Percentiles rank a stretch among this genome's conserved stretches.
phyloP scores from a whole-genome alignment of 1,140 invertebrate genomes.

The Aphis gossypii region DNA sequence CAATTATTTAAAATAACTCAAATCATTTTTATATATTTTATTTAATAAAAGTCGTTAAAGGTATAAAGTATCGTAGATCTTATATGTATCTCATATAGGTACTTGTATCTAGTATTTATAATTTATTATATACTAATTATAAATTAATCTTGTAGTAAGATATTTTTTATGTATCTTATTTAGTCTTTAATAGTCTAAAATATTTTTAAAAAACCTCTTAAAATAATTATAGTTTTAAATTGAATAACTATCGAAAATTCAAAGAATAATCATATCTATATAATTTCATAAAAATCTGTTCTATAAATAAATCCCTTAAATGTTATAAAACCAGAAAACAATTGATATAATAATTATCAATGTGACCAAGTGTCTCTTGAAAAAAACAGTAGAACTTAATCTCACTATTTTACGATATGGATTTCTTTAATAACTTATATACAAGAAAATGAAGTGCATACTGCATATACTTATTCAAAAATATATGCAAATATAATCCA shows the following conservation, averaged over 20 bases:
- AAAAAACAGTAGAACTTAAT: no score
- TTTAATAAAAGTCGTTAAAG: no score
- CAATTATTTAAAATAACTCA: not conserved
- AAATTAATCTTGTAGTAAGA: no score
- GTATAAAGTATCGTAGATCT: no score
- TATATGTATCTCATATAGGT: no score
- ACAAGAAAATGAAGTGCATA: not conserved
- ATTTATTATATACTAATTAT: no score
- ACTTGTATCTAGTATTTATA: no score
- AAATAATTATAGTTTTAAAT: not conserved
- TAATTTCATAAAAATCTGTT: not conserved
- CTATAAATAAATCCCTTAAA: not conserved
- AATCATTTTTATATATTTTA: not conserved
- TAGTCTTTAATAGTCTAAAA: not conserved
- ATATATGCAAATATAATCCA: not conserved
- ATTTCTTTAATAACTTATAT: not conserved
- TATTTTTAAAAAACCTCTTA: not conserved
- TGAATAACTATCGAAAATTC: not conserved
- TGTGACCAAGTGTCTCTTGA: not conserved
- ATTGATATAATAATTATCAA: constrained; percentile 2
- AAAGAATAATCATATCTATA: not conserved
- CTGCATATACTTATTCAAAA: not conserved
- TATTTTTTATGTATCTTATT: not conserved
- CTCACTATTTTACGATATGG: not conserved
- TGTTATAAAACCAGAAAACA: not conserved